These are phyloP conservation scores for Pelecanus crispus DNA, from an alignment of 2,113 vertebrate species.

Conservation along the genomic window DNA sequence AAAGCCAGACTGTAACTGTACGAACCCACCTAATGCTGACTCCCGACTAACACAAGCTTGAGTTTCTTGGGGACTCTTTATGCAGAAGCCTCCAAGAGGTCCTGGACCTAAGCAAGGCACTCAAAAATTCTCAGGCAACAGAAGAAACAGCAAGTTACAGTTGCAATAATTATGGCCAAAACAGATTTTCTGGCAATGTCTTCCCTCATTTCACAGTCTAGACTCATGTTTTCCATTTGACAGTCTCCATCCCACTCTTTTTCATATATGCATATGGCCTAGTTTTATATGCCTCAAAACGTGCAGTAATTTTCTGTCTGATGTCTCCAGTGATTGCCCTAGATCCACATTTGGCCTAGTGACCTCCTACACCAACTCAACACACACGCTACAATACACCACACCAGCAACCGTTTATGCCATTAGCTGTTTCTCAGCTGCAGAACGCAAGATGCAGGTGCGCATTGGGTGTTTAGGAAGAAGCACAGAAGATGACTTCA, in stretches of 20 bases:
- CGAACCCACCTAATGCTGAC: not conserved
- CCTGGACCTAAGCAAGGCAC: not conserved
- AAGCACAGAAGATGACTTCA: not conserved
- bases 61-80: not conserved
- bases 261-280: fast-evolving
- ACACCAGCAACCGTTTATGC: not conserved
- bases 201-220: not conserved
- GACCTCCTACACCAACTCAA: not conserved
- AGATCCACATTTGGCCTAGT: not conserved
- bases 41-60: not conserved
- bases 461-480: not conserved
- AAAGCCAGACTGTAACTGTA: not conserved
- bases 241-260: not conserved
- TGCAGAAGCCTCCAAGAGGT: not conserved
- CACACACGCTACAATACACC: fast-evolving
- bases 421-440: not conserved
- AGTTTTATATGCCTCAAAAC: not conserved
- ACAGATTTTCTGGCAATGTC: not conserved
- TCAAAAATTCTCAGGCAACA: not conserved
- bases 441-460: not conserved
- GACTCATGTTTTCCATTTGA: not conserved
- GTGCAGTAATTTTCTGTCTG: not conserved
- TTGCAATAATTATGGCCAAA: not conserved
- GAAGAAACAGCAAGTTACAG: not conserved
- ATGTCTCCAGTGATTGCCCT: not conserved